A percentile compares a stretch with the other conserved stretches of the same genome.
Conservation (phyloP, 1,140 invertebrate genomes). For the Papilio dardanus region DNA sequence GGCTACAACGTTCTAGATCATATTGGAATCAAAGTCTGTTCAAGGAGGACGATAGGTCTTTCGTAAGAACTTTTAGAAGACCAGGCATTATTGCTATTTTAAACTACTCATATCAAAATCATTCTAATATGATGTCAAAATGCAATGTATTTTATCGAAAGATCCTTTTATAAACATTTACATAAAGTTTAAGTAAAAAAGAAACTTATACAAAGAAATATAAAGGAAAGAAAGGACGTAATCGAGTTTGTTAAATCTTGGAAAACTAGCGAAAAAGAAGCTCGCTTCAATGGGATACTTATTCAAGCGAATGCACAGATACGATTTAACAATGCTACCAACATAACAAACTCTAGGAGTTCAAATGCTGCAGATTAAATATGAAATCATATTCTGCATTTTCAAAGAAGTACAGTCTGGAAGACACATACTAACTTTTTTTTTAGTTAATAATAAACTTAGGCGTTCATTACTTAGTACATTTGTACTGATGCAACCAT, state of each 20-base stretch:
- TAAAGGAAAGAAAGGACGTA: constrained; percentile 7
- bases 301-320: constrained; percentile 35
- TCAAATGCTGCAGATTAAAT: constrained; percentile 28
- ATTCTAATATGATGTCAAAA: too few relatives aligned
- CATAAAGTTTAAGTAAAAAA: constrained; percentile 4
- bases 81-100: too few relatives aligned
- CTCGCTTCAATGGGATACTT: constrained; percentile 24
- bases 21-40: too few relatives aligned
- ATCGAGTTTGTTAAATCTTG: constrained; percentile 30
- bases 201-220: background rate
- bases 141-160: background rate
- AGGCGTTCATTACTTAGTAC: too few relatives aligned
- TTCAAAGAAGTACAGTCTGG: background rate
- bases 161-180: background rate
- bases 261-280: constrained; percentile 28
- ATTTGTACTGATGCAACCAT: too few relatives aligned
- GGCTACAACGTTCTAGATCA: too few relatives aligned
- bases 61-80: too few relatives aligned
- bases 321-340: constrained; percentile 30
- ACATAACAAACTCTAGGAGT: background rate
- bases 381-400: background rate
- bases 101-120: too few relatives aligned
- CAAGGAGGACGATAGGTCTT: too few relatives aligned
- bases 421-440: too few relatives aligned
- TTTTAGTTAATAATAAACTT: too few relatives aligned